Conservation (phyloP, 2,113 vertebrate species). For the Pachypanchax playfairii region DNA sequence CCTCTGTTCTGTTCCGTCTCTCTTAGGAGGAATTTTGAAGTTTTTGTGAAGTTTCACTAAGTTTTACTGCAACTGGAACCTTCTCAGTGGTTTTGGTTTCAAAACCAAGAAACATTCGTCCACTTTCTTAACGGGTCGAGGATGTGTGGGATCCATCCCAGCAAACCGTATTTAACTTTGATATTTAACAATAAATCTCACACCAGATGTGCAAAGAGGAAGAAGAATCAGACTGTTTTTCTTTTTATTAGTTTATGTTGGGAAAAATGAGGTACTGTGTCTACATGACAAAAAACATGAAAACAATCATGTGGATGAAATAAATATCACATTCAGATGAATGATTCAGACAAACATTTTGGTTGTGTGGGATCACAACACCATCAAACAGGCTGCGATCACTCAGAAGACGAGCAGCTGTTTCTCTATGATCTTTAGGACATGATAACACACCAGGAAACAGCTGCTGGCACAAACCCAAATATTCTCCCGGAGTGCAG, state of each 20-base stretch:
- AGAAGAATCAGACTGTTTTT: no score
- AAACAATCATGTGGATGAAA: conserved; percentile 24
- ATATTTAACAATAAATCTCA: no score
- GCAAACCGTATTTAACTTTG: no score
- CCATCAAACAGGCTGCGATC: conserved; percentile 4
- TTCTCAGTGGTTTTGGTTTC: no score
- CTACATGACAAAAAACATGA: conserved; percentile 47
- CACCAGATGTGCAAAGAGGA: no score
- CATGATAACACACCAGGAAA: conserved; percentile 2
- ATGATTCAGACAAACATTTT: background rate
- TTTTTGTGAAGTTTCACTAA: no score
- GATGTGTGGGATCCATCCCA: no score
- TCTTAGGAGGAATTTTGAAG: no score
- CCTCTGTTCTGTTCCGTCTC: no score
- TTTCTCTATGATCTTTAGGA: background rate
- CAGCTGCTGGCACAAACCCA: background rate
- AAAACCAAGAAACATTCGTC: no score
- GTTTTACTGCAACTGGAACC: no score
- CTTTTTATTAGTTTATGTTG: conserved; percentile 59
- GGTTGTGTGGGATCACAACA: conserved; percentile 11
- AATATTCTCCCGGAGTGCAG: background rate
- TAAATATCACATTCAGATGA: conserved; percentile 19
- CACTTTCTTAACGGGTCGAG: no score
- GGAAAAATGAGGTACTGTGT: conserved; percentile 67
- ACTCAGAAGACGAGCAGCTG: conserved; percentile 19